A percentile compares a stretch with the other conserved stretches of the same genome.
These are phyloP conservation scores for Sparus aurata DNA, from an alignment of 2,797 vertebrate species.

Conservation along the genomic window DNA sequence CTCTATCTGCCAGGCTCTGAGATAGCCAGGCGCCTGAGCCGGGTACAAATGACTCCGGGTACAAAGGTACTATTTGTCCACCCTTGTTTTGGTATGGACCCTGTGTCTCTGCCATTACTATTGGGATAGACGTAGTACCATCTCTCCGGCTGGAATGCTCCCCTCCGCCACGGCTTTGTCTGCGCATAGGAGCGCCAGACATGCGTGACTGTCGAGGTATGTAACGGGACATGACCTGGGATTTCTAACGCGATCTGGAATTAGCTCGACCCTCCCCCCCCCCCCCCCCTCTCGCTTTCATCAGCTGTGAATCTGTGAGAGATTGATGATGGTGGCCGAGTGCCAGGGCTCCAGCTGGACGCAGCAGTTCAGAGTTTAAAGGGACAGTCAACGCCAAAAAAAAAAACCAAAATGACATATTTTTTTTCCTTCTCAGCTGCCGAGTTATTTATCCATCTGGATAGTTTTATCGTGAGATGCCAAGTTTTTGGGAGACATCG, in stretches of 20 bases:
- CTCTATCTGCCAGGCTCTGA: conserved; percentile 72
- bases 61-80: conserved; percentile 86
- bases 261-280: too few relatives aligned
- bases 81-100: conserved; percentile 77
- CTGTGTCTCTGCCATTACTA: conserved; percentile 68
- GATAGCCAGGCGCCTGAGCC: conserved; percentile 70
- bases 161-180: conserved; percentile 18
- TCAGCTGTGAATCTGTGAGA: conserved; percentile 38
- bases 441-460: too few relatives aligned
- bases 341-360: conserved; percentile 65
- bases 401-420: too few relatives aligned
- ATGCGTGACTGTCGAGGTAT: conserved; percentile 42
- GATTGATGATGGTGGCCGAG: conserved; percentile 48
- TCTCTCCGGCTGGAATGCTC: conserved; percentile 53
- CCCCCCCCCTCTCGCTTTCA: neutral
- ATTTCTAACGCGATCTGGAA: conserved; percentile 44
- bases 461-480: too few relatives aligned
- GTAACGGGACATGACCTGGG: conserved; percentile 46
- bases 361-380: conserved; percentile 30
- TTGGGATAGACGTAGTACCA: conserved; percentile 64
- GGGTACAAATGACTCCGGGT: conserved; percentile 81
- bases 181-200: conserved; percentile 20
- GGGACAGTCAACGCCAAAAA: too few relatives aligned
- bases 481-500: too few relatives aligned
- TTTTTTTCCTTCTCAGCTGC: too few relatives aligned